Evolutionary conservation across 1,140 invertebrate genomes (phyloP), one percentile per base, ranked within the genome.

Genomic region (Lordiphosa clarofinis): DNA sequence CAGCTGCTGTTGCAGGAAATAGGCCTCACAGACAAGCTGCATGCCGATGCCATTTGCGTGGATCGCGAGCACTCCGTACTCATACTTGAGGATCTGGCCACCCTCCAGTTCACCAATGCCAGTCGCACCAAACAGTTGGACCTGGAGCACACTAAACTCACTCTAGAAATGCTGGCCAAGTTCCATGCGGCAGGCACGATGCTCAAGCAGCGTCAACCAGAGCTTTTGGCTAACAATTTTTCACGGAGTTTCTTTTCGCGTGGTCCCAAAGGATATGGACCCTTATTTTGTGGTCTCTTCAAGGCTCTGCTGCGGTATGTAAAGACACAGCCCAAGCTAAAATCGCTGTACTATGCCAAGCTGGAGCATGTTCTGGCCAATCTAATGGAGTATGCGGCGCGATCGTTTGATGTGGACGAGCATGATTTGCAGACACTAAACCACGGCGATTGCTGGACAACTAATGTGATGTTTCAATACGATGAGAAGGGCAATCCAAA

Each of bases 401-500:
- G 66, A 1, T 43, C 49, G 9, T 70, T 67, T 13, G 84, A 87
- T 58, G 46, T 72, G 5, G 44, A 89, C 0, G 63, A 88, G 1
- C 86, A 90, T 3, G 90, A 91, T 37, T 91, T 92, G 38, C 89
- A 90, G 52, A 92, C 92, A 0, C 72, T 93, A 10, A 90, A 90
- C 60, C 92, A 93, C 40, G 92, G 92, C 6, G 93, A 93, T 68
- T 89, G 89, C 4, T 93, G 92, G 92, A 87, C 90, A 0, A 93
- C 92, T 54, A 94, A 94, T 60, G 91, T 93, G 73, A 74, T 94
- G 63, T 93, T 93, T 56, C 76, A 91, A 39, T 66, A 90, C 4
- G 57, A 89, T 8, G 88, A 90, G 0, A 72, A 89, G 31, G 87
- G 82, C 1, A 89, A 91, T 1, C 64, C 73, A 6, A 68, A 6